Percentiles rank a stretch among this genome's conserved stretches.
Evolutionary conservation across 2,113 vertebrate species (phyloP).

Genomic region (Collichthys lucidus): DNA sequence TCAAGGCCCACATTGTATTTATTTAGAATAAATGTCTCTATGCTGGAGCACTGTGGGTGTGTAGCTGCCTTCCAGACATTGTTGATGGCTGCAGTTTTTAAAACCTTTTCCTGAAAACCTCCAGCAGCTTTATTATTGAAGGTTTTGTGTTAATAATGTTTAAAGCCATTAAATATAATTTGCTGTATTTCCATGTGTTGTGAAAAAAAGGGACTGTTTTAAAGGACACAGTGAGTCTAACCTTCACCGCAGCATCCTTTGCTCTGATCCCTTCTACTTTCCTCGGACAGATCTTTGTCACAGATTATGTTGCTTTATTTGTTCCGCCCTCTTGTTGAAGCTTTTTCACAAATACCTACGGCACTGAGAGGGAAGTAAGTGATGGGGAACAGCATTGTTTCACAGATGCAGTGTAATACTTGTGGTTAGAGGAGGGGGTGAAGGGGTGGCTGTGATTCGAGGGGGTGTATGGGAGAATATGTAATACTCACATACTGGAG

Average conservation of each 20-base stretch:
- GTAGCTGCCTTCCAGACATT: background rate
- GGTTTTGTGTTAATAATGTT: background rate
- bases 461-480: conserved; percentile 43
- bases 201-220: background rate
- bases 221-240: background rate
- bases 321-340: conserved; percentile 5
- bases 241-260: conserved; percentile 22
- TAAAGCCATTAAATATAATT: background rate
- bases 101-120: no score
- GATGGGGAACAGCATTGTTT: conserved; percentile 61
- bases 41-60: background rate
- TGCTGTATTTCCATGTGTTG: background rate
- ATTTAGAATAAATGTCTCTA: background rate
- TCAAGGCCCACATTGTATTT: background rate
- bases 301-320: conserved; percentile 25
- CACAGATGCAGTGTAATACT: conserved; percentile 72
- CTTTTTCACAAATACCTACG: conserved; percentile 7
- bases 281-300: conserved; percentile 19
- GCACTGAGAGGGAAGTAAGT: conserved; percentile 46
- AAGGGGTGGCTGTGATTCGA: conserved; percentile 4
- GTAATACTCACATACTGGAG: conserved; percentile 65
- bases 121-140: background rate
- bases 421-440: conserved; percentile 65
- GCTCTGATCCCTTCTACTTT: background rate
- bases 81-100: background rate